Percentiles rank a stretch among this genome's conserved stretches.
These are phyloP conservation scores for Hemiscyllium ocellatum DNA, from an alignment of 2,113 vertebrate genomes.

Conservation along the genomic window DNA sequence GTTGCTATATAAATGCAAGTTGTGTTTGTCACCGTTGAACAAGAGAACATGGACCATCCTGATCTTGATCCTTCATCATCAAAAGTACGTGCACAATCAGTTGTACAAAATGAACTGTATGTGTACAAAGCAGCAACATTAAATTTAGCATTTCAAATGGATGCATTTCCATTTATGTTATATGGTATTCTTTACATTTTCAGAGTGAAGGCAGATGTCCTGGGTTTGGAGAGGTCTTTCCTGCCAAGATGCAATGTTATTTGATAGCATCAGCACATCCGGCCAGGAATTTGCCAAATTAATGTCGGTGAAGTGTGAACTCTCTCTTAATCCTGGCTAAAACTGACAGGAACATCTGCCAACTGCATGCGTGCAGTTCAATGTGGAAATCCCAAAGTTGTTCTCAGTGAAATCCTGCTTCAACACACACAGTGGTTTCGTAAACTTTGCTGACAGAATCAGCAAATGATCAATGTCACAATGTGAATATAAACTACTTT, in stretches of 20 bases:
- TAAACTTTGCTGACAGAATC: background rate
- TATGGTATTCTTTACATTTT: background rate
- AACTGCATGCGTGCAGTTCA: background rate
- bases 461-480: no score
- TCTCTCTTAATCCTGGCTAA: background rate
- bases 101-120: background rate
- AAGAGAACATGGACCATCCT: background rate
- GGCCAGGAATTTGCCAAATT: background rate
- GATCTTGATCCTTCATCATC: background rate
- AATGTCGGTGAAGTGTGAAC: background rate
- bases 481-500: background rate
- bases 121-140: background rate
- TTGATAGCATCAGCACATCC: background rate
- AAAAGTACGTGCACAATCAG: background rate
- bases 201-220: background rate
- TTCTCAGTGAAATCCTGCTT: background rate
- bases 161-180: background rate
- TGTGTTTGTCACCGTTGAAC: background rate
- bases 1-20: background rate
- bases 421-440: background rate
- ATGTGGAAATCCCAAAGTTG: background rate
- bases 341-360: background rate
- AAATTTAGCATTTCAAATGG: background rate
- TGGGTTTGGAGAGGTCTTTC: background rate
- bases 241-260: background rate